Percentiles rank a stretch among this genome's conserved stretches.
These are phyloP conservation scores for Rutpela maculata DNA, from an alignment of 2,888 invertebrate genomes.

Conservation along the genomic window DNA sequence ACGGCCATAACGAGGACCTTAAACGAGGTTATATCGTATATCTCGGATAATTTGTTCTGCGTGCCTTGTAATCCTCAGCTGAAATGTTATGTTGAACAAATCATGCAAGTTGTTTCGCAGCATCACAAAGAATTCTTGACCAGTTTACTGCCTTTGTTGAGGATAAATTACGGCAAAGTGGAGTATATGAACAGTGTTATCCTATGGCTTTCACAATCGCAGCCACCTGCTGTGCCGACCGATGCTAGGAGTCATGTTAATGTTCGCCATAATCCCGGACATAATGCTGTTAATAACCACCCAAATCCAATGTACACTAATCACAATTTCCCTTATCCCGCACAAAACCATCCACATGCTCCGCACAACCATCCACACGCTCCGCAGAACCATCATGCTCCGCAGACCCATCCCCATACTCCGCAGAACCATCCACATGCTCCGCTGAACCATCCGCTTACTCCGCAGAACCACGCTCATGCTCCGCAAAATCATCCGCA, in stretches of 20 bases:
- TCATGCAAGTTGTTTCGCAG: conserved; percentile 39
- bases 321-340: background rate
- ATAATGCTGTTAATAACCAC: background rate
- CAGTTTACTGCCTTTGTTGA: conserved; percentile 18
- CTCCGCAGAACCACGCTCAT: background rate
- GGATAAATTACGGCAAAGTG: background rate
- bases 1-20: conserved; percentile 20
- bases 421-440: no score
- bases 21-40: conserved; percentile 31
- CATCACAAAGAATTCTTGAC: conserved; percentile 35
- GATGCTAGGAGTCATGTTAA: background rate
- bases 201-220: background rate
- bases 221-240: background rate
- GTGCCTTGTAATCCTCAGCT: background rate
- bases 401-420: no score
- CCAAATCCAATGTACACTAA: background rate
- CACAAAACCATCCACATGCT: background rate
- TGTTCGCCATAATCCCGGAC: background rate
- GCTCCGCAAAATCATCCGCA: no score
- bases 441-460: background rate
- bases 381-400: no score
- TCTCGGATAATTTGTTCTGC: conserved; percentile 34
- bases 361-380: background rate
- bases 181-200: conserved; percentile 34
- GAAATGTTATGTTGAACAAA: conserved; percentile 36